Evolutionary conservation across 2,113 vertebrate species (phyloP), one percentile per base, ranked within the genome.

Genomic region (Anarhynchus alexandrinus): DNA sequence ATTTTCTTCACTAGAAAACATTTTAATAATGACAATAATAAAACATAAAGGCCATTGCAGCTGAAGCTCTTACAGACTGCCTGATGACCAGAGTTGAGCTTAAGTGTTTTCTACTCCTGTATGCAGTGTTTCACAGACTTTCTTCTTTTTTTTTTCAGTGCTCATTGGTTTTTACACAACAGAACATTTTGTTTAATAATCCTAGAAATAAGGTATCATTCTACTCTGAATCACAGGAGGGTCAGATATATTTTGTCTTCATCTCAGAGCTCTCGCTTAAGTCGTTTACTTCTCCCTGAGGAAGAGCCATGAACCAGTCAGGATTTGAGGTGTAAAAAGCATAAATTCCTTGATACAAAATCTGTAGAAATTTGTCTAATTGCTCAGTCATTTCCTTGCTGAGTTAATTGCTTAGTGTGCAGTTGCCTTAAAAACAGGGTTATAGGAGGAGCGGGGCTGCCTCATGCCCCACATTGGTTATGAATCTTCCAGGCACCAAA

Each of bases 11-110:
- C 22, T 12, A 29, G 27, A 81, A 95, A 96, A 79, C 18, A 43
- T 93, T 83, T 96, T 54, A 71, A 54, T 80, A 88, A 85, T 10
- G 78, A 89, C 82, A 94, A 93, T 62, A 95, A 88, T 38, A 94
- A 94, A 91, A 61, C 27, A n/a, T 43, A 71, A 66, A 19, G 12
- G 32, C 2, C 30, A 67, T 62, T 83, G 84, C 70, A 89, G 42
- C 18, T 9, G 45, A 55, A 81, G 49, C 5, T 87, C 59, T 57
- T 73, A 78, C 66, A 11, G 67, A 65, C 20, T 30, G 12, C 49
- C 72, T 34, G 30, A 82, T 55, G 58, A 62, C 10, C 9, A 59
- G 26, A 94, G 67, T 47, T 69, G 47, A 62, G 10, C 1, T 0
- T 43, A 43, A 43, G 43, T n/a, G 22, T 40, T 34, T 81, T 49